Percentiles rank a stretch among this genome's conserved stretches.
phyloP scores from a whole-genome alignment of 1,140 invertebrate genomes.

The Bradysia coprophila region DNA sequence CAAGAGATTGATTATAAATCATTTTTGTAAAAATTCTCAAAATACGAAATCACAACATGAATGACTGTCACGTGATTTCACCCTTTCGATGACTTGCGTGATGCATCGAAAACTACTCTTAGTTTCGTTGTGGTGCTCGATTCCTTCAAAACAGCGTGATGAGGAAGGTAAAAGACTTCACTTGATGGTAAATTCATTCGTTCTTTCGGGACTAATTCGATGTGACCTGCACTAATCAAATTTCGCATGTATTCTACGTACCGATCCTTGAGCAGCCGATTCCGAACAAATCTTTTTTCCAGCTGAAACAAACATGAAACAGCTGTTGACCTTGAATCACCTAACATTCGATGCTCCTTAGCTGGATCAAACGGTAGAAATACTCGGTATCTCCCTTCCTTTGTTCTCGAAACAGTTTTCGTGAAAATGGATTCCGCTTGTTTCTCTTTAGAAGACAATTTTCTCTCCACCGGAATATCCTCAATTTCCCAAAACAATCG shows the following conservation, averaged over 20 bases:
- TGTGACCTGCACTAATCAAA: neutral
- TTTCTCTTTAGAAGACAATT: neutral
- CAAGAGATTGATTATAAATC: too few relatives aligned
- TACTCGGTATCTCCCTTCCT: neutral
- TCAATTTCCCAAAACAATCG: neutral
- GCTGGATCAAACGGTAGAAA: neutral
- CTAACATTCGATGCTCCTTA: neutral
- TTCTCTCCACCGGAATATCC: neutral
- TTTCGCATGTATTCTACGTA: neutral
- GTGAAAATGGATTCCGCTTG: neutral
- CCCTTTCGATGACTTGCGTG: constrained; percentile 9
- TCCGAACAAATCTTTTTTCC: neutral
- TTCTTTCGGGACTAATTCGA: neutral
- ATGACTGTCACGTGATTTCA: too few relatives aligned
- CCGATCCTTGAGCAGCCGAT: neutral
- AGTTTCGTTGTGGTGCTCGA: constrained; percentile 7
- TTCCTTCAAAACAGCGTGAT: constrained; percentile 6
- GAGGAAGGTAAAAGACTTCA: constrained; percentile 2
- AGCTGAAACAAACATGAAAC: neutral
- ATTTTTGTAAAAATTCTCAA: too few relatives aligned
- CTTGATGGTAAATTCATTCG: neutral
- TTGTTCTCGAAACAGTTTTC: neutral
- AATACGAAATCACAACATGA: too few relatives aligned
- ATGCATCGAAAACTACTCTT: constrained; percentile 15
- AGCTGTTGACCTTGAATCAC: neutral